Percentiles rank a stretch among this genome's conserved stretches.
Conservation (phyloP, 2,113 vertebrate genomes). For the Lepus timidus region DNA sequence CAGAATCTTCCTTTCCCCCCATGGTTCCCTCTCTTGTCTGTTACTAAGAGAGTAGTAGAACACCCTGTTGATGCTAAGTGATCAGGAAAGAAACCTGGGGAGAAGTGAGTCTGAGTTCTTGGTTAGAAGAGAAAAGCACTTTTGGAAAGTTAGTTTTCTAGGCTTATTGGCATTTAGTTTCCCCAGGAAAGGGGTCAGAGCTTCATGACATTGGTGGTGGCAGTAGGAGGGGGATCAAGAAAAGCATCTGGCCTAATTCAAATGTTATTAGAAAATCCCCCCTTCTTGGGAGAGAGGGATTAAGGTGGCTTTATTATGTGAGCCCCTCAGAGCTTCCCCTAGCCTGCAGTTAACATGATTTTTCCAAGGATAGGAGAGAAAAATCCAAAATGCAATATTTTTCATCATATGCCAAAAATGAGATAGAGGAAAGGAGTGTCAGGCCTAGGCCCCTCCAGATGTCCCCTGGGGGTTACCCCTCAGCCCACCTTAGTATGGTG, state of each 20-base stretch:
- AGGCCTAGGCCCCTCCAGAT: conserved; percentile 59
- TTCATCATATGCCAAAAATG: conserved; percentile 88
- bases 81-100: conserved; percentile 59
- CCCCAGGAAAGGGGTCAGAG: conserved; percentile 51
- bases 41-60: conserved; percentile 53
- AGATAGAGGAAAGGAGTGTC: conserved; percentile 68
- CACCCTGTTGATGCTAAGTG: conserved; percentile 47
- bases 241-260: conserved; percentile 23
- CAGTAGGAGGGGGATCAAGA: conserved; percentile 40
- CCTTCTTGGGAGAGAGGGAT: neutral
- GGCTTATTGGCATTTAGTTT: conserved; percentile 71
- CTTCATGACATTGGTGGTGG: neutral
- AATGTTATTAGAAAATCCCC: neutral
- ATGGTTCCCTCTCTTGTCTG: conserved; percentile 43
- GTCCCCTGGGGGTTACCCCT: conserved; percentile 73
- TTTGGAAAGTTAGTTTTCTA: conserved; percentile 45
- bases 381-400: conserved; percentile 88
- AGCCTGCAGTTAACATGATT: conserved; percentile 47
- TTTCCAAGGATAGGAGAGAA: conserved; percentile 82
- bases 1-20: neutral
- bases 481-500: conserved; percentile 73
- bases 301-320: neutral
- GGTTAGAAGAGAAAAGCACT: conserved; percentile 13
- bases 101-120: conserved; percentile 22
- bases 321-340: conserved; percentile 43